These are phyloP conservation scores for Bufotes viridis DNA, from an alignment of 2,797 vertebrate genomes.

Conservation along the genomic window DNA sequence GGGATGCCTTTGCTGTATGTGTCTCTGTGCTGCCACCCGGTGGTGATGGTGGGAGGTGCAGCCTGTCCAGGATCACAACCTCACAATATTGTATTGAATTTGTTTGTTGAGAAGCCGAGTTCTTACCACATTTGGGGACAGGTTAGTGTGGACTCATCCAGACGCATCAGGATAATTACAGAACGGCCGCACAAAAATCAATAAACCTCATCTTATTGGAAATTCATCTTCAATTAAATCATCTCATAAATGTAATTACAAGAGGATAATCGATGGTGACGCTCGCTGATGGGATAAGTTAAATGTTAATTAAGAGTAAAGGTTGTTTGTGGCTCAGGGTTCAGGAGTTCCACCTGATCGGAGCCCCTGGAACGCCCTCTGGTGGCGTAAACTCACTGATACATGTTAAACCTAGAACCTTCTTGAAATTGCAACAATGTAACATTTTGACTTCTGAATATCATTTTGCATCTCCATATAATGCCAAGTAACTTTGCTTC, in stretches of 20 bases:
- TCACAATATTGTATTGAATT: too few species aligned
- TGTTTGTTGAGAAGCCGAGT: too few species aligned
- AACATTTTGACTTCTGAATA: not conserved
- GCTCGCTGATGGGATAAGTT: not conserved
- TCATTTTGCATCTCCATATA: not conserved
- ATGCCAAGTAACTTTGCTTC: too few species aligned
- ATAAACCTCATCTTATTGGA: not conserved
- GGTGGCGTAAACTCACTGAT: not conserved
- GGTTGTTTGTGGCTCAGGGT: not conserved
- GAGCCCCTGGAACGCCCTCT: not conserved
- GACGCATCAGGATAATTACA: not conserved
- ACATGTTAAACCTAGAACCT: not conserved
- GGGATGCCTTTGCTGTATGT: too few species aligned
- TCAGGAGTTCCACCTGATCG: not conserved
- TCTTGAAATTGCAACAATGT: not conserved
- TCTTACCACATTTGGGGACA: too few species aligned
- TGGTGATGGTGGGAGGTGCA: too few species aligned
- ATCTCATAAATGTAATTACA: not conserved
- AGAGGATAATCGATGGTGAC: not conserved
- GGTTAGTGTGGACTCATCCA: too few species aligned
- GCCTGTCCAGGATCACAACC: too few species aligned
- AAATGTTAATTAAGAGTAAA: not conserved
- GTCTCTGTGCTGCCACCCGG: too few species aligned
- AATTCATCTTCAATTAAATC: conserved; percentile 1
- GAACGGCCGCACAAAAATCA: not conserved